These are phyloP conservation scores for Metaphire vulgaris DNA, from an alignment of 1,140 invertebrate genomes.

Conservation along the genomic window DNA sequence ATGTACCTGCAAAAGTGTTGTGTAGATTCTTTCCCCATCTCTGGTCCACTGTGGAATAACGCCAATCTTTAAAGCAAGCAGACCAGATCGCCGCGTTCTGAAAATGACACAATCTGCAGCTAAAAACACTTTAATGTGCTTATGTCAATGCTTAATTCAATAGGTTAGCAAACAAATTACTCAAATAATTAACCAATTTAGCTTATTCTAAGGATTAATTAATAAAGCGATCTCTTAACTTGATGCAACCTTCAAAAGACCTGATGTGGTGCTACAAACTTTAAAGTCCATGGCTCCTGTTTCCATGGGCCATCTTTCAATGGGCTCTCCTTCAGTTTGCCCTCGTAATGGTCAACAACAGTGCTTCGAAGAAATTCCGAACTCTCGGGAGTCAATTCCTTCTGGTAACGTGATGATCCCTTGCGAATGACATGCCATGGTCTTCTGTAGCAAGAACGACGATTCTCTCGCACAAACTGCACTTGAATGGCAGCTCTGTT, in stretches of 20 bases:
- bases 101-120: no score
- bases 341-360: slow-evolving; percentile 60
- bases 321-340: slow-evolving; percentile 52
- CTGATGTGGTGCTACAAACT: slow-evolving; percentile 33
- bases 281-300: slow-evolving; percentile 60
- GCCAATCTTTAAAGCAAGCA: slow-evolving; percentile 89
- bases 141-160: no score
- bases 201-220: no score
- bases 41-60: slow-evolving; percentile 85
- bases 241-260: neutral
- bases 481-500: neutral
- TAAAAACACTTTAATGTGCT: no score
- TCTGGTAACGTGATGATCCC: slow-evolving; percentile 45
- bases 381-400: slow-evolving; percentile 71
- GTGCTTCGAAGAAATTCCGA: slow-evolving; percentile 73
- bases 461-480: slow-evolving; percentile 42
- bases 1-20: slow-evolving; percentile 77
- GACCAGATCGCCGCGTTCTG: slow-evolving; percentile 64
- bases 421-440: slow-evolving; percentile 19
- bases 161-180: no score
- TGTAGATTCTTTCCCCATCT: slow-evolving; percentile 67
- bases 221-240: no score
- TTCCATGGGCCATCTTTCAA: slow-evolving; percentile 57
- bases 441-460: slow-evolving; percentile 2
- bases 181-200: no score